phyloP scores from a whole-genome alignment of 2,797 vertebrate genomes.

The Tenualosa thibaudeaui region DNA sequence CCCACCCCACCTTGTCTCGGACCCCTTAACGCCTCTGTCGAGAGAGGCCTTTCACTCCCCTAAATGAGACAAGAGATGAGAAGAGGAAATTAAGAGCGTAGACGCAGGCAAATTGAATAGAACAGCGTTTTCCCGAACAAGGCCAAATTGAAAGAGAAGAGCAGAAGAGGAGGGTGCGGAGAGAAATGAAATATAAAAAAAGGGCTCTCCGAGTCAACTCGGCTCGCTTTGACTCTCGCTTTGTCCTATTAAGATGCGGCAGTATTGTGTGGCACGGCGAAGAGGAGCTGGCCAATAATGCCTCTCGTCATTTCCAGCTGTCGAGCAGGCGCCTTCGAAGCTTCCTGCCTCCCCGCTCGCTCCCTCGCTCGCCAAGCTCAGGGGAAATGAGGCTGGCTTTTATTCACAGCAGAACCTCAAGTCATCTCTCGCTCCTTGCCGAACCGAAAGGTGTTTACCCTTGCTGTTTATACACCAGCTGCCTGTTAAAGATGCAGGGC shows the following conservation, averaged over 20 bases:
- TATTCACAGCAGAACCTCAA: neutral
- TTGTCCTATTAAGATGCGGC: neutral
- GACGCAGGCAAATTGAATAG: neutral
- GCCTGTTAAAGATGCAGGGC: neutral
- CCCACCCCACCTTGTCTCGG: no score
- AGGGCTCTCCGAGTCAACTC: neutral
- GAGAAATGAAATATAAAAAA: neutral
- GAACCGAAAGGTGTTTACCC: neutral
- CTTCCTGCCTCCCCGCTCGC: neutral
- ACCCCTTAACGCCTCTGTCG: neutral
- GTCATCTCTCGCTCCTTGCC: neutral
- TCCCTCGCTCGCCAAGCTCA: neutral
- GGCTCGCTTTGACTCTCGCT: neutral
- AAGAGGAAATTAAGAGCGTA: neutral
- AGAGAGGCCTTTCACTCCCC: neutral
- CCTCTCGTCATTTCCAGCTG: neutral
- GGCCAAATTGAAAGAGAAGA: neutral
- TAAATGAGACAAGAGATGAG: neutral
- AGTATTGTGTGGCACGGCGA: neutral
- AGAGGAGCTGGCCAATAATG: neutral
- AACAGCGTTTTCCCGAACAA: neutral
- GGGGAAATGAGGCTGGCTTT: slow-evolving; percentile 13
- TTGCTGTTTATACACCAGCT: neutral
- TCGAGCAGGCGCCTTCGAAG: neutral
- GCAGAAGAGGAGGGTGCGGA: neutral